Evolutionary conservation across 2,888 invertebrate genomes (phyloP), one percentile per base, ranked within the genome.

Genomic region (Priocnemis perturbator): DNA sequence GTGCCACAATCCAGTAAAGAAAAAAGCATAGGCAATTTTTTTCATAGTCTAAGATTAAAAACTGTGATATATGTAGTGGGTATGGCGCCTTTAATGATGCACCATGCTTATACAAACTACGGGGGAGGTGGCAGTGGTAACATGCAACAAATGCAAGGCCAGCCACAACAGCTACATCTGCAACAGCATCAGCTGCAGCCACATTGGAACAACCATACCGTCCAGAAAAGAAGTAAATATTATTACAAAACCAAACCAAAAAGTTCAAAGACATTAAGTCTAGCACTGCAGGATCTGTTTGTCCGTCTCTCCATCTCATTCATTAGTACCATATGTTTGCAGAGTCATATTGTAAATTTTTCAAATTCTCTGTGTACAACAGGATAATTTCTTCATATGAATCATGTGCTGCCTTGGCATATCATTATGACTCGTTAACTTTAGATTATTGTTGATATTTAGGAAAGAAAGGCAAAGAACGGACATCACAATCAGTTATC

Each of bases 81-180:
- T 89, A 89, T 89, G 89, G 88, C 89, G 88, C 88, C 89, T 88
- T 84, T 89, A 89, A 89, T 89, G 90, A 90, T 90, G 90, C 90
- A 90, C 89, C 90, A 90, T 89, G 90, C 91, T 91, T 91, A 90
- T 91, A 89, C 90, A 90, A 90, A 90, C 91, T 91, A 90, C 90
- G 90, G 91, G 89, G 90, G 91, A 90, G 90, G 90, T 89, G 90
- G 90, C 89, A 90, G 90, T 90, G 91, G 91, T 91, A 88, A 87
- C 86, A 85, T 88, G 83, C 88, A 87, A 87, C 87, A 88, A 88
- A 88, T 88, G 91, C 91, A 90, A 90, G 91, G 89, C 87, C 90
- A 87, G 87, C 90, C 89, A 90, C 88, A 91, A 88, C 90, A 89
- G 83, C 88, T 86, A 86, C 87, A 87, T 84, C 88, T 87, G 82